These are phyloP conservation scores for Centropyge bicolor DNA, from an alignment of 2,797 vertebrate species.

Conservation along the genomic window DNA sequence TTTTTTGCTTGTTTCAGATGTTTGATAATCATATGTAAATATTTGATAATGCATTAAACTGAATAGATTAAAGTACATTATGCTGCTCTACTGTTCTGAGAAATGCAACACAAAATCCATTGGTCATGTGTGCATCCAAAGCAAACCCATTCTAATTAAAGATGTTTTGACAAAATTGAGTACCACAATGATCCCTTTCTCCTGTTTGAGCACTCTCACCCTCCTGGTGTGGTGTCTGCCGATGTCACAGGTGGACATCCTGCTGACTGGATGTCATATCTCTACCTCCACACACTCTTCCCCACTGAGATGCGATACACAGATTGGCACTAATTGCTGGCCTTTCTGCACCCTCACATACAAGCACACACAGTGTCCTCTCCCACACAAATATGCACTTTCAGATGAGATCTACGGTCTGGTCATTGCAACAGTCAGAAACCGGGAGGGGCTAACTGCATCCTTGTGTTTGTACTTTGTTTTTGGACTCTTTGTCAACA, in stretches of 20 bases:
- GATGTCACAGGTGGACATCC: conserved; percentile 38
- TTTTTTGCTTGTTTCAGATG: conserved; percentile 1
- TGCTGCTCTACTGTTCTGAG: background rate
- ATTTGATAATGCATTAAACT: conserved; percentile 23
- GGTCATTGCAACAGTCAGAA: conserved; percentile 19
- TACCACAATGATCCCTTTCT: conserved; percentile 15
- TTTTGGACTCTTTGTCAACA: background rate
- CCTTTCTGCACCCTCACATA: conserved; percentile 34
- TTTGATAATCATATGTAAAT: conserved; percentile 11
- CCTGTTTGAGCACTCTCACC: conserved; percentile 26
- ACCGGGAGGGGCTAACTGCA: conserved; percentile 7
- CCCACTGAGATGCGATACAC: conserved; percentile 57
- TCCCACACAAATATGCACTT: conserved; percentile 34
- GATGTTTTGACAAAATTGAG: conserved; percentile 28
- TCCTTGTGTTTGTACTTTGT: conserved; percentile 2
- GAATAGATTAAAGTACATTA: background rate
- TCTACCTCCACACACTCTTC: conserved; percentile 52
- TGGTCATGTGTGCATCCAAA: conserved; percentile 21
- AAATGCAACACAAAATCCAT: conserved; percentile 28
- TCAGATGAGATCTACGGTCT: conserved; percentile 9
- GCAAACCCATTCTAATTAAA: conserved; percentile 31
- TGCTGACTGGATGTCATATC: conserved; percentile 62
- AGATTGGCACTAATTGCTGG: conserved; percentile 70
- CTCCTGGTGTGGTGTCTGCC: conserved; percentile 36
- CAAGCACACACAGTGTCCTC: conserved; percentile 21